Base-by-base conservation (phyloP, 2,113 vertebrate genomes). In the Muntiacus muntjak region DNA sequence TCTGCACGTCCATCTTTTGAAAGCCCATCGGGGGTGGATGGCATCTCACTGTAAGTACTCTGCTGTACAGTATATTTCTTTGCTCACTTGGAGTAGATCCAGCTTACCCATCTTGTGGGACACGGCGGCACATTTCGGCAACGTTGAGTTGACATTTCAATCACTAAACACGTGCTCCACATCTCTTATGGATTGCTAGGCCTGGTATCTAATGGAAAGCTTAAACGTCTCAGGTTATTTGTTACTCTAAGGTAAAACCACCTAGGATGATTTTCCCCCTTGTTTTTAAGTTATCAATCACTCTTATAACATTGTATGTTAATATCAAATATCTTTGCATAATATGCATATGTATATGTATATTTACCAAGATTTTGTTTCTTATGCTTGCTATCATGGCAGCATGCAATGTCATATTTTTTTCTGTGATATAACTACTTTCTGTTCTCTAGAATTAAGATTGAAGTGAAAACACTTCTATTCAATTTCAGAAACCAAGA, bases 261-360 rank as follows among this genome's bases (percentile, higher is more conserved):
- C 97, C 94, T 98, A 98, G 97, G 84, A 97, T 92, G 98, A 98
- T 97, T 96, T 96, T 94, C 98, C 98, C 98, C 96, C 97, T 95
- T 93, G 91, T 97, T 97, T 98, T 98, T 98, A 95, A 64, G 58
- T 98, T 97, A 96, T 95, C 93, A 95, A 91, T 96, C 98, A 98
- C 98, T 98, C 97, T 98, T 98, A 98, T 95, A 98, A 98, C 98
- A 98, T 98, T 99, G 98, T 99, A 98, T 99, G 98, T 99, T 98
- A 98, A 97, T 98, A 98, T 98, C 98, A 98, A 97, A 98, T 99
- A 98, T 98, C 98, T 99, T 99, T 99, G 98, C 98, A 98, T 99
- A 99, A 98, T 98, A 99, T 98, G 98, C 98, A 99, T 98, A 98
- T 96, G 98, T 96, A 98, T 99, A 98, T 97, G 98, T 98, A 98